These are phyloP conservation scores for Eupithecia exiguata DNA, from an alignment of 2,888 invertebrate species.

Conservation along the genomic window DNA sequence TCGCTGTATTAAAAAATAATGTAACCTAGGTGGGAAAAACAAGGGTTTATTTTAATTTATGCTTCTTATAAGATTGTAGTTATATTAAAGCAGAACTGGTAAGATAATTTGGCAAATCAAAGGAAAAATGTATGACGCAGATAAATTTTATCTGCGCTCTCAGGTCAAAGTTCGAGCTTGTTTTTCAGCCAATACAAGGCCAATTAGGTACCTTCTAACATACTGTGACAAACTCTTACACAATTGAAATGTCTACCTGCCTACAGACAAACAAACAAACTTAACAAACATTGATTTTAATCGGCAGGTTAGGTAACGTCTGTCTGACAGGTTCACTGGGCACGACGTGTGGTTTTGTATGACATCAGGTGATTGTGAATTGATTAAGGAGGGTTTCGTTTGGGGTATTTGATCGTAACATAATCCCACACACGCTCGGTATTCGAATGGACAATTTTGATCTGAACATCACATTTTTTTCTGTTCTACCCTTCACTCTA, in stretches of 20 bases:
- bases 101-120: no score
- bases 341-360: conserved; percentile 43
- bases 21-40: no score
- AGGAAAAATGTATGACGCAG: no score
- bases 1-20: no score
- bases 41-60: no score
- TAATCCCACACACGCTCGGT: conserved; percentile 26
- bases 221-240: no score
- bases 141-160: no score
- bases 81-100: no score
- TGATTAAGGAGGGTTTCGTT: conserved; percentile 39
- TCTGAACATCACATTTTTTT: background rate
- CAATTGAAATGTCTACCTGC: background rate
- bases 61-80: no score
- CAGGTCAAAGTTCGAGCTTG: no score
- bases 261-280: background rate
- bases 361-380: conserved; percentile 39
- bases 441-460: conserved; percentile 2
- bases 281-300: background rate
- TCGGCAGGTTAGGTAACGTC: conserved; percentile 18
- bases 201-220: no score
- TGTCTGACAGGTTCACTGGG: conserved; percentile 48
- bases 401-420: conserved; percentile 34
- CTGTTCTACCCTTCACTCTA: background rate
- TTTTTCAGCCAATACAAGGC: background rate